phyloP scores from a whole-genome alignment of 2,113 vertebrate species.

The Thinocorus orbignyianus region DNA sequence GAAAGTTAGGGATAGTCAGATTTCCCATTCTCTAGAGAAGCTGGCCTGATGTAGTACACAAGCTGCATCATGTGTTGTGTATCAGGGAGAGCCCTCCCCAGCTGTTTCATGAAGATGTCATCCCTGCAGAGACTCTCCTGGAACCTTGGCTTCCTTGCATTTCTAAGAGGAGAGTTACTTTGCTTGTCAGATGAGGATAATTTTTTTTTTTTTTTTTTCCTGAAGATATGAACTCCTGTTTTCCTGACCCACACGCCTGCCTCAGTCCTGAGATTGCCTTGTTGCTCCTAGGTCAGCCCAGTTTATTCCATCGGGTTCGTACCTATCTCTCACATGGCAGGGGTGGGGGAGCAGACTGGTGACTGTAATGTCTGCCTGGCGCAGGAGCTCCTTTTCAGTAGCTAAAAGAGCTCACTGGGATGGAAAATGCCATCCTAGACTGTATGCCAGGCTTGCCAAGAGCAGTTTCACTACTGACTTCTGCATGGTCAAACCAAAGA shows the following conservation, averaged over 20 bases:
- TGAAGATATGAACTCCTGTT: background rate
- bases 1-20: background rate
- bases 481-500: background rate
- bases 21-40: background rate
- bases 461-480: background rate
- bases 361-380: background rate
- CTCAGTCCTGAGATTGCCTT: background rate
- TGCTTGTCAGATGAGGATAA: background rate
- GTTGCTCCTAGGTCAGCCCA: background rate
- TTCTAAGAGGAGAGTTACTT: background rate
- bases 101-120: background rate
- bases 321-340: background rate
- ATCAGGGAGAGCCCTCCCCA: background rate
- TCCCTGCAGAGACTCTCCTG: background rate
- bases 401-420: background rate
- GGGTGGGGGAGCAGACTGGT: background rate
- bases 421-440: background rate
- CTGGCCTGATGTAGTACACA: background rate
- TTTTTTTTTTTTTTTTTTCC: background rate
- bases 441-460: background rate
- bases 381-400: background rate
- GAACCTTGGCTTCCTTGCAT: background rate
- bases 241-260: background rate
- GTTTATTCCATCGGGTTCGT: background rate
- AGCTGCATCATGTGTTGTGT: background rate